Conservation (phyloP, 1,140 invertebrate genomes). For the Drosophila eugracilis region DNA sequence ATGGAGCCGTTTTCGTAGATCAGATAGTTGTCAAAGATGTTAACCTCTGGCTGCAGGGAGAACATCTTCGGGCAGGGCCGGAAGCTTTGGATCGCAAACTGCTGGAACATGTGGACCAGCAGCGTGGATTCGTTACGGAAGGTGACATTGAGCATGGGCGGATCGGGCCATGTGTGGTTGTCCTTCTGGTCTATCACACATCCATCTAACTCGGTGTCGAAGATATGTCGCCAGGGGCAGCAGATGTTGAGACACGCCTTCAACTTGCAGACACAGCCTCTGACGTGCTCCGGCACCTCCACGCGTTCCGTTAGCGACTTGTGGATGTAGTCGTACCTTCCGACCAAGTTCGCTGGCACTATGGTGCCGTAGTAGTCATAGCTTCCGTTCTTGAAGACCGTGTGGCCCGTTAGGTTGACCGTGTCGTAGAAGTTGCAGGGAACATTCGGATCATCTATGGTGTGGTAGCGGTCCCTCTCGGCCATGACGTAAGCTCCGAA, state of each 20-base stretch:
- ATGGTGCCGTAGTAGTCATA: constrained; percentile 68
- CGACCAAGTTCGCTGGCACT: constrained; percentile 68
- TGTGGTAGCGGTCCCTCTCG: constrained; percentile 53
- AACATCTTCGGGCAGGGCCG: constrained; percentile 74
- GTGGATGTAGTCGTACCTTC: constrained; percentile 70
- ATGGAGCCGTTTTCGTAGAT: constrained; percentile 74
- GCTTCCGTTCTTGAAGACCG: constrained; percentile 63
- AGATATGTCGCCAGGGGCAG: constrained; percentile 71
- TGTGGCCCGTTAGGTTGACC: constrained; percentile 69
- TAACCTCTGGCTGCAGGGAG: constrained; percentile 56
- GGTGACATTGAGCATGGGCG: constrained; percentile 61
- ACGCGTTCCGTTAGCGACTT: constrained; percentile 57
- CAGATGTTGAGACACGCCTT: constrained; percentile 79
- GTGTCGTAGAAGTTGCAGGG: constrained; percentile 79
- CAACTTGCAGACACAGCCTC: constrained; percentile 77
- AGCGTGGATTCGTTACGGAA: constrained; percentile 35
- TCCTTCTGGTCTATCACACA: constrained; percentile 44
- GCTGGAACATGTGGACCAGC: constrained; percentile 60
- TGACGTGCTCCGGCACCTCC: constrained; percentile 60
- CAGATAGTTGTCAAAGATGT: constrained; percentile 56
- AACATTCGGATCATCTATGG: constrained; percentile 65
- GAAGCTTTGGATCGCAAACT: constrained; percentile 76
- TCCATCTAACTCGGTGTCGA: constrained; percentile 11
- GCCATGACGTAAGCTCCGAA: constrained; percentile 58
- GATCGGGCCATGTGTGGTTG: constrained; percentile 53